Evolutionary conservation across 2,797 vertebrate species (phyloP), one percentile per base, ranked within the genome.

Genomic region (Erpetoichthys calabaricus): DNA sequence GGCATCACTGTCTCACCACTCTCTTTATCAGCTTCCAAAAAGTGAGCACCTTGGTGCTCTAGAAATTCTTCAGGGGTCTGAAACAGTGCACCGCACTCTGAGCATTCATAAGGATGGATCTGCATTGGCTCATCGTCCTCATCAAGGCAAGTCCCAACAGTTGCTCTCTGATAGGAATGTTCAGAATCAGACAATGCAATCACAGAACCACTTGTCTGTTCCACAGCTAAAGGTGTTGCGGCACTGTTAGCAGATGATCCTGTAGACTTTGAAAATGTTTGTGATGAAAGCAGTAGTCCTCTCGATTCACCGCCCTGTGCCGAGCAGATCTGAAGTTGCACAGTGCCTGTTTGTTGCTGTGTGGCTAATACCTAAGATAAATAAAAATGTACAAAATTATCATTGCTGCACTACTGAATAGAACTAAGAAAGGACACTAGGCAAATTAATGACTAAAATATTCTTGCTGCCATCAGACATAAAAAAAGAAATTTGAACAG

Each of bases 41-140:
- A 92, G 75, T 95, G 91, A 68, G 89, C 87, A 3, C 91, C 89
- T 64, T 95, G 91, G 72, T 95, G 91, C 61, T 91, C 89, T 50
- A 95, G 83, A 68, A 91, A 91, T 65, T 93, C 91, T 64, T 95
- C 91, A 0, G 91, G 91, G 0, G 89, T 91, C 55, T 83, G 81
- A 70, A 93, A 92, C 47, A 92, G 81, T 53, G 88, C 74, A 54
- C 83, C 81, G 60, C 91, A 95, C 70, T 95, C 91, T 0, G 91
- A 91, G 73, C 91, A 94, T 63, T 94, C 91, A 0, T 95, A 95
- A 0, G 90, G 90, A 61, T 92, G 88, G 73, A 89, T 80, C 65
- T 81, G 69, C 5, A 76, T 71, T 57, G 83, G 70, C 62, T 82
- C 77, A 0, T 59, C 57, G 3, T 72, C 62, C 1, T 25, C 25